Percentiles rank a stretch among this genome's conserved stretches.
phyloP scores from a whole-genome alignment of 2,113 vertebrate genomes.

The Thalassarche chlororhynchos region DNA sequence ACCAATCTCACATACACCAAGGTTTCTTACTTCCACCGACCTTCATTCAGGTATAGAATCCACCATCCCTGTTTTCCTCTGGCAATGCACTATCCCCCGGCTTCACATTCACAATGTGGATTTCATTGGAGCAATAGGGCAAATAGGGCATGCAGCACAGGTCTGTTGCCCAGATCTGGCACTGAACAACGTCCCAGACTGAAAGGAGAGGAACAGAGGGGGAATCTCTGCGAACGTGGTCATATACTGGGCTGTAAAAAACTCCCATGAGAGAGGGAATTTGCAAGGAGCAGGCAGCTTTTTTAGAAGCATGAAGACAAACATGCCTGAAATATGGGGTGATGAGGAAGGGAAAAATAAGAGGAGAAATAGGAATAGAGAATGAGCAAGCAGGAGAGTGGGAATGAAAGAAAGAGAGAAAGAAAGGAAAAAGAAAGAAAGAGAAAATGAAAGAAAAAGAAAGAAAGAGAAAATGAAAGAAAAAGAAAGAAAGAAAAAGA shows the following conservation, averaged over 20 bases:
- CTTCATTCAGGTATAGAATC: neutral
- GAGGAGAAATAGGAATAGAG: neutral
- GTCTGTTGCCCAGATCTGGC: neutral
- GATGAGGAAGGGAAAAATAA: neutral
- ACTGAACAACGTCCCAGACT: neutral
- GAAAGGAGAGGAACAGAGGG: neutral
- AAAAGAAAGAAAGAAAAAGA: neutral
- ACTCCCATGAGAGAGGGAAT: neutral
- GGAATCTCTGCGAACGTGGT: neutral
- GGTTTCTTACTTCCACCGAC: neutral
- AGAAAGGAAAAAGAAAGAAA: too few species aligned
- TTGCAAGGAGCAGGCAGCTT: neutral
- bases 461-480: rapidly evolving
- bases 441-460: too few species aligned
- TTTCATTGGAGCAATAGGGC: neutral
- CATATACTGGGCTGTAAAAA: neutral
- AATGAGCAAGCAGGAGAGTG: neutral
- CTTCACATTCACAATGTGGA: neutral
- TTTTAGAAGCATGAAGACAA: neutral
- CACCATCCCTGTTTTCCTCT: neutral
- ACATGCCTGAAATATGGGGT: neutral
- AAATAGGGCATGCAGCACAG: neutral
- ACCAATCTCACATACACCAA: neutral
- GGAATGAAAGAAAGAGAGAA: neutral
- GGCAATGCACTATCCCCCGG: neutral